Percentiles rank a stretch among this genome's conserved stretches.
Conservation (phyloP, 2,797 vertebrate species). For the Lepus oiostolus region DNA sequence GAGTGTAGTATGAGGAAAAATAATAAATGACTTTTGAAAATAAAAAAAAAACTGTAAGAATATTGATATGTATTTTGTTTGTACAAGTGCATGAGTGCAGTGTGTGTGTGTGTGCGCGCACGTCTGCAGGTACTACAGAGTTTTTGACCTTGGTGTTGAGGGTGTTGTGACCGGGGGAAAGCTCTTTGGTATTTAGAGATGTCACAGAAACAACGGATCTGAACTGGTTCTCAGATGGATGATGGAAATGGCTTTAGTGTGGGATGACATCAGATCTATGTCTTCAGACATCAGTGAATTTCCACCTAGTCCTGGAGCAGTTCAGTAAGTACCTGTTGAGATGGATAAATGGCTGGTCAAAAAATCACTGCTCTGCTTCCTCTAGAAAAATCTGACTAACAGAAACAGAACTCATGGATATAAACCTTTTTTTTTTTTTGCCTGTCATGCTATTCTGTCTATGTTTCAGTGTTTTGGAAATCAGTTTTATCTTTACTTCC, state of each 20-base stretch:
- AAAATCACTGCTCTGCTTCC: not conserved
- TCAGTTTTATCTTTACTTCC: not conserved
- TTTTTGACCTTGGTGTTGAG: not conserved
- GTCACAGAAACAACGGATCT: not conserved
- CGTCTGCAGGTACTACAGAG: not conserved
- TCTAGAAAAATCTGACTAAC: not conserved
- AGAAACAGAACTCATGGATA: not conserved
- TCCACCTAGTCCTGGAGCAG: not conserved
- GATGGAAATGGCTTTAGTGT: not conserved
- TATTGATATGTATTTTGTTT: not conserved
- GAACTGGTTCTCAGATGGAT: not conserved
- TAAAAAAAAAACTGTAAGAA: not conserved
- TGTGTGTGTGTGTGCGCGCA: not conserved
- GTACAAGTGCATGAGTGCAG: not conserved
- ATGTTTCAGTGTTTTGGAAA: not conserved
- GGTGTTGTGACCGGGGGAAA: not conserved
- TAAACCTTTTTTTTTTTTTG: not conserved
- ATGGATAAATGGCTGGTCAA: not conserved
- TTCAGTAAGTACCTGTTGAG: not conserved
- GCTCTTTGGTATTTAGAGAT: not conserved
- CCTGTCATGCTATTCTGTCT: not conserved
- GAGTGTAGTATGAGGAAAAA: not conserved
- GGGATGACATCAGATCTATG: not conserved
- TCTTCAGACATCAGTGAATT: not conserved
- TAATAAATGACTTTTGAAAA: not conserved